phyloP scores from a whole-genome alignment of 2,797 vertebrate genomes.

The Channa striata region DNA sequence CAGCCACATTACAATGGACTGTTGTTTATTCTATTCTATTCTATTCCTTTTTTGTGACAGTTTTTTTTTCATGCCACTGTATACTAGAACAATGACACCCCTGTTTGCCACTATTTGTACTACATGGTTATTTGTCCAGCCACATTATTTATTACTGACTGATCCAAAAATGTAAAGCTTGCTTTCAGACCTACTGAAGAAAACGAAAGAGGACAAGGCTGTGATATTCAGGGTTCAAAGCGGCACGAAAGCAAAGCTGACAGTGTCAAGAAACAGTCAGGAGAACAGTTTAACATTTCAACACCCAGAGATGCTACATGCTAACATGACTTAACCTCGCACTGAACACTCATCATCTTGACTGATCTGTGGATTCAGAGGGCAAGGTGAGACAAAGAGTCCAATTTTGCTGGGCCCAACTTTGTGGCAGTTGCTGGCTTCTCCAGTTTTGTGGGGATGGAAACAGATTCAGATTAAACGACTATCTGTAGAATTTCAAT shows the following conservation, averaged over 20 bases:
- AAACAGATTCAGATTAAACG: not conserved
- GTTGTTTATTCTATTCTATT: too few relatives aligned
- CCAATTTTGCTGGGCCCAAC: not conserved
- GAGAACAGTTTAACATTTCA: not conserved
- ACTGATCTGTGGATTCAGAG: slow-evolving; percentile 7
- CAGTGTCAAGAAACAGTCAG: not conserved
- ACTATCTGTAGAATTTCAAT: not conserved
- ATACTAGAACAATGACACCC: not conserved
- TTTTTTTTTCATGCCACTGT: too few relatives aligned
- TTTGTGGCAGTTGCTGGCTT: not conserved
- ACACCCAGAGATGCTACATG: not conserved
- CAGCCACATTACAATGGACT: too few relatives aligned
- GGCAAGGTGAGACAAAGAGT: not conserved
- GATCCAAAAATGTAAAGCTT: too few relatives aligned
- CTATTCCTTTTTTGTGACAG: too few relatives aligned
- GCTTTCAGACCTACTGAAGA: not conserved
- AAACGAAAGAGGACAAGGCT: slow-evolving; percentile 5
- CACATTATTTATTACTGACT: too few relatives aligned
- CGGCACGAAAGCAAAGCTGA: not conserved
- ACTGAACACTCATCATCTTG: not conserved
- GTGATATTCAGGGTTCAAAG: slow-evolving; percentile 8
- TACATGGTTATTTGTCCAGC: too few relatives aligned
- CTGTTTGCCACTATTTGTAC: not conserved
- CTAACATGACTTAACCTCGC: slow-evolving; percentile 15
- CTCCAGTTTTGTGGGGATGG: not conserved